Evolutionary conservation across 2,888 invertebrate genomes (phyloP).

Genomic region (Myopa tessellatipennis): DNA sequence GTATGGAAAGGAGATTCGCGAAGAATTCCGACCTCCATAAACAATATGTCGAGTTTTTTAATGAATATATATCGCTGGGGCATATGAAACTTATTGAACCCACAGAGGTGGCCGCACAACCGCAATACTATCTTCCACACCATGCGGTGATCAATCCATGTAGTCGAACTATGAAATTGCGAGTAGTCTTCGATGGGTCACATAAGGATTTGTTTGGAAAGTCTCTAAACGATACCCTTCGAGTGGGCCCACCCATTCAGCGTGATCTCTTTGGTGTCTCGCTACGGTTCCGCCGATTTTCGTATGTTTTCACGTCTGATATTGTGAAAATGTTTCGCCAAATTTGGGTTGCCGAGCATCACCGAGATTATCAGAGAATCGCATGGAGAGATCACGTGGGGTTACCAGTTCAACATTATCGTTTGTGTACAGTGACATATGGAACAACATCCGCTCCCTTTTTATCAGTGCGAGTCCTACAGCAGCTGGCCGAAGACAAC

Average conservation of each 20-base stretch:
- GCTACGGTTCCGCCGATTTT: not conserved
- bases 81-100: no score
- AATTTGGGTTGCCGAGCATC: not conserved
- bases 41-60: no score
- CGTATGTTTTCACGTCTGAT: not conserved
- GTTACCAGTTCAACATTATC: no score
- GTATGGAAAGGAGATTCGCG: no score
- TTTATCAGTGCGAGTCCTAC: not conserved
- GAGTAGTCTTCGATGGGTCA: not conserved
- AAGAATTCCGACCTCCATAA: no score
- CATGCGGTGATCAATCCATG: no score
- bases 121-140: no score
- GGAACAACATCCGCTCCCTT: not conserved
- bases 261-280: not conserved
- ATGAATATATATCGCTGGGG: no score
- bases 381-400: not conserved
- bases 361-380: not conserved
- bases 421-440: not conserved
- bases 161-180: not conserved
- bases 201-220: not conserved
- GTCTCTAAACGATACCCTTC: no score
- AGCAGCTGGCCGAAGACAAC: no score
- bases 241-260: not conserved
- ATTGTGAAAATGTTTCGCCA: constrained; percentile 4
- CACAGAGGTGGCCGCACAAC: no score